These are phyloP conservation scores for Cosmia trapezina DNA, from an alignment of 2,888 invertebrate species.

Conservation along the genomic window DNA sequence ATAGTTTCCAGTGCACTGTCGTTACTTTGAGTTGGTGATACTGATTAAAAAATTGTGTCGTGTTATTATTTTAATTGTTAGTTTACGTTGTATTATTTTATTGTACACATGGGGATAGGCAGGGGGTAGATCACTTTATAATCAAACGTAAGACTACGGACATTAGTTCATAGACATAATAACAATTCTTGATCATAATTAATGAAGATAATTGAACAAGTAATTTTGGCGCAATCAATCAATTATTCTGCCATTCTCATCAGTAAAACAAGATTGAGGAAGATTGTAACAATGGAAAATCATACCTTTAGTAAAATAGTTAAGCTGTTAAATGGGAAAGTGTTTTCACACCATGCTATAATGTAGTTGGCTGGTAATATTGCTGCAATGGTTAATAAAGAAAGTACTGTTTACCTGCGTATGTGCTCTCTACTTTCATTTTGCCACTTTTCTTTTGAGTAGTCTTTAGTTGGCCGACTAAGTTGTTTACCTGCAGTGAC, in stretches of 20 bases:
- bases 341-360: slow-evolving; percentile 7
- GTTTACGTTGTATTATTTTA: too few relatives aligned
- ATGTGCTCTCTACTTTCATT: slow-evolving; percentile 73
- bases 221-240: background rate
- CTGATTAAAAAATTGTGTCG: slow-evolving; percentile 61
- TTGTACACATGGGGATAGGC: too few relatives aligned
- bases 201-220: background rate
- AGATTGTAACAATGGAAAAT: slow-evolving; percentile 2
- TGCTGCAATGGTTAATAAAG: slow-evolving; percentile 35
- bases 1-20: slow-evolving; percentile 81
- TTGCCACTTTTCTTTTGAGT: slow-evolving; percentile 76
- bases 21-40: slow-evolving; percentile 76
- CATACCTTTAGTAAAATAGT: background rate
- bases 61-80: background rate
- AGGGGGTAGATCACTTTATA: background rate
- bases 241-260: too few relatives aligned
- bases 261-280: too few relatives aligned
- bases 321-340: slow-evolving; percentile 37
- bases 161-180: background rate
- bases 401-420: slow-evolving; percentile 71
- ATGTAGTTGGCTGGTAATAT: slow-evolving; percentile 16
- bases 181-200: background rate
- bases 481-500: slow-evolving; percentile 78
- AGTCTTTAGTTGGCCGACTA: slow-evolving; percentile 80
- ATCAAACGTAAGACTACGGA: background rate